A percentile compares a stretch with the other conserved stretches of the same genome.
phyloP scores from a whole-genome alignment of 1,140 invertebrate genomes.

The Colletes gigas region DNA sequence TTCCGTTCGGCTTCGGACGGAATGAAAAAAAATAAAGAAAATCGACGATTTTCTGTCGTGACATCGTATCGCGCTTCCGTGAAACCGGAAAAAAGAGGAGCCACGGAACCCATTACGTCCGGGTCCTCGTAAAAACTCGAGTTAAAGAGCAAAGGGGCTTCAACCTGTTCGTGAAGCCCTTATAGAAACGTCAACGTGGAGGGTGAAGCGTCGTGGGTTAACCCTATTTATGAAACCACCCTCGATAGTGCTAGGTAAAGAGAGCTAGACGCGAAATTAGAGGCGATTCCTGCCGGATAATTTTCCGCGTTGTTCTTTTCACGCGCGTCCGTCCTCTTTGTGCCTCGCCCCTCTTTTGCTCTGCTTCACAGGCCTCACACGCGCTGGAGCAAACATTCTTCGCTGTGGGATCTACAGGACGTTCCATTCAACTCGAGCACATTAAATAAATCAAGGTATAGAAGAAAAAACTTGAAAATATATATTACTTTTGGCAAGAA shows the following conservation, averaged over 20 bases:
- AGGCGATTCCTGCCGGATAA: slow-evolving; percentile 28
- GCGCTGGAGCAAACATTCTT: no score
- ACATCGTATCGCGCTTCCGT: slow-evolving; percentile 20
- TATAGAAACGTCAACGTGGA: slow-evolving; percentile 18
- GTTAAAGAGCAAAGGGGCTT: slow-evolving; percentile 37
- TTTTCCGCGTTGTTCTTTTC: slow-evolving; percentile 26
- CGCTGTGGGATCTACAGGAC: no score
- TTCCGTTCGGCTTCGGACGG: neutral
- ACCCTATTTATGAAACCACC: slow-evolving; percentile 35
- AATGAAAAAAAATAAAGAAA: neutral
- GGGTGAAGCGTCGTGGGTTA: slow-evolving; percentile 6
- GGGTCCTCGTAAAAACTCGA: slow-evolving; percentile 42
- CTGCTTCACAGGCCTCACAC: no score
- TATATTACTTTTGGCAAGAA: no score
- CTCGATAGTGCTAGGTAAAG: slow-evolving; percentile 14
- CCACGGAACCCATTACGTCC: slow-evolving; percentile 21
- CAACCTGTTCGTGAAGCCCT: neutral
- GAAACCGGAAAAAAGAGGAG: slow-evolving; percentile 24
- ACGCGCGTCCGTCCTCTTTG: neutral
- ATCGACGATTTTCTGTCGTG: slow-evolving; percentile 35
- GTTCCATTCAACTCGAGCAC: no score
- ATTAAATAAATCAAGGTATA: no score
- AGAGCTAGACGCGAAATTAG: slow-evolving; percentile 29
- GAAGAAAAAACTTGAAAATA: no score
- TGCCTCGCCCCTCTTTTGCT: no score